These are phyloP conservation scores for Masticophis lateralis DNA, from an alignment of 2,797 vertebrate genomes.

Conservation along the genomic window DNA sequence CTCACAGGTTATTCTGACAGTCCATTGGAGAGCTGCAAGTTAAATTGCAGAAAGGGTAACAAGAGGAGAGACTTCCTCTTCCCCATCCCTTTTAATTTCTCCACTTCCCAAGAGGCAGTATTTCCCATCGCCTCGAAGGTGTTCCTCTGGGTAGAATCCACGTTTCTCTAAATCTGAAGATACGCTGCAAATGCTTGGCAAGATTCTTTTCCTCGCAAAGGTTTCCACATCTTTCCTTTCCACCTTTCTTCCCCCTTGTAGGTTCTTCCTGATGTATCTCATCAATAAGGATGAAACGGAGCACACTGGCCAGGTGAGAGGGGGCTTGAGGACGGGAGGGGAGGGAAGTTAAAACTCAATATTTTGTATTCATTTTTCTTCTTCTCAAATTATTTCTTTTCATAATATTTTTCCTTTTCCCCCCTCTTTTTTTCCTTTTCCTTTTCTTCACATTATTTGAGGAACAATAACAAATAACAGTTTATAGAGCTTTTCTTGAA, in stretches of 20 bases:
- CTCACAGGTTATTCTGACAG: neutral
- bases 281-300: conserved; percentile 96
- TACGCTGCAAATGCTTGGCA: neutral
- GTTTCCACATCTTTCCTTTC: neutral
- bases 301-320: conserved; percentile 89
- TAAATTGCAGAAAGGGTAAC: neutral
- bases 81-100: neutral
- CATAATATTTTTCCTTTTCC: neutral
- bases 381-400: neutral
- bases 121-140: neutral
- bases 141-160: neutral
- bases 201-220: neutral
- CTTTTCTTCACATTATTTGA: neutral
- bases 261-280: conserved; percentile 96
- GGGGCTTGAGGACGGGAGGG: neutral
- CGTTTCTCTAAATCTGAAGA: neutral
- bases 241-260: conserved; percentile 44
- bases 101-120: neutral
- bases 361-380: neutral
- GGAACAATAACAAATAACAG: neutral
- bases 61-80: neutral
- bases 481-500: neutral
- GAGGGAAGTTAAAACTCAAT: neutral
- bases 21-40: neutral
- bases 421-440: neutral